Evolutionary conservation across 1,140 invertebrate genomes (phyloP).

Genomic region (Sesamia nonagrioides): DNA sequence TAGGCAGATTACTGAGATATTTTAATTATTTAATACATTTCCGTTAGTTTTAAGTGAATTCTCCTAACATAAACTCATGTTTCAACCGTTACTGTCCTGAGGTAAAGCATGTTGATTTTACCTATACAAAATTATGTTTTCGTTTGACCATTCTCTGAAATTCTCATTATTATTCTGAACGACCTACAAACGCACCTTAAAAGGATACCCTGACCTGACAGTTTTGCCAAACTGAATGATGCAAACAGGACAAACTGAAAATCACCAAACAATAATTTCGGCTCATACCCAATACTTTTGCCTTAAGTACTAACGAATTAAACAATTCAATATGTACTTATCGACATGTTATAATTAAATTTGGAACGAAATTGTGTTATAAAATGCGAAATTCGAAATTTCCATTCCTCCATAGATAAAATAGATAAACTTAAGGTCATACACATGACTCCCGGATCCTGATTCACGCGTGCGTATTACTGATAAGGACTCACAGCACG

Average conservation of each 20-base stretch:
- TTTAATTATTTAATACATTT: not conserved
- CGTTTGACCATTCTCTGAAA: constrained; percentile 30
- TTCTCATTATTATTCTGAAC: constrained; percentile 32
- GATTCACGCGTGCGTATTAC: constrained; percentile 18
- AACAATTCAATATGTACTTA: too few relatives aligned
- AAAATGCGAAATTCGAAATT: not conserved
- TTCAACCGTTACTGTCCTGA: not conserved
- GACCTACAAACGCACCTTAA: not conserved
- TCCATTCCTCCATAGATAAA: constrained; percentile 2
- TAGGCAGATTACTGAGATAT: too few relatives aligned
- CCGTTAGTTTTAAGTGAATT: constrained; percentile 9
- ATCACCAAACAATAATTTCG: not conserved
- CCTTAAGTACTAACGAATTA: too few relatives aligned
- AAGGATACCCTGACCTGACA: constrained; percentile 1
- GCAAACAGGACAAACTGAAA: not conserved
- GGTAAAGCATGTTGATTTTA: not conserved
- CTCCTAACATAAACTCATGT: not conserved
- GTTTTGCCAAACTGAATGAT: not conserved
- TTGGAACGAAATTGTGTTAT: not conserved
- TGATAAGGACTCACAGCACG: constrained; percentile 33
- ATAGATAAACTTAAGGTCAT: constrained; percentile 25
- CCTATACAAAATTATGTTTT: not conserved
- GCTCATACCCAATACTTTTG: not conserved
- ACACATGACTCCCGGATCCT: constrained; percentile 40
- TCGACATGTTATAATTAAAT: too few relatives aligned